Base-by-base conservation (phyloP, 1,140 invertebrate genomes). In the Procambarus clarkii region DNA sequence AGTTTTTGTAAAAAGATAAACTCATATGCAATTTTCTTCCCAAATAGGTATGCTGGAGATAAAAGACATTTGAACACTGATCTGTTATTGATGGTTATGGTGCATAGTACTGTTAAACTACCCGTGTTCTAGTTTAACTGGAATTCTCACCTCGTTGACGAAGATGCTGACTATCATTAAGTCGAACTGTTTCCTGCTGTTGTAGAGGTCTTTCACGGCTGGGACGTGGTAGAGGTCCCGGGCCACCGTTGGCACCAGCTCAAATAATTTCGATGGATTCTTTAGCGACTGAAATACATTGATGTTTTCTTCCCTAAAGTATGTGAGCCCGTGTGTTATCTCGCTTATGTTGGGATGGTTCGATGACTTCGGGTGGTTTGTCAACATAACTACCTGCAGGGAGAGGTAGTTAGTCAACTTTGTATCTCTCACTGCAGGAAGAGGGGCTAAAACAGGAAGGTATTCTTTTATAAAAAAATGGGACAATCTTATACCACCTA, bases 351-450 rank as follows among this genome's bases (percentile, higher is more conserved):
- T 79, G 3, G 34, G 34, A 21, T 79, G 77, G 4, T 15, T 45
- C 13, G 45, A 45, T 8, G 48, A 46, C 24, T 21, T 45, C 15
- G 77, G 44, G 45, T 79, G 77, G 77, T 79, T 79, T 8, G 45
- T 48, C 77, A 79, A 48, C 77, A 79, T 79, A 11, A 79, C 77
- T 48, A 79, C 48, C 77, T 79, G 77, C 2, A 48, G 48, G 15
- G 1, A 3, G 21, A 0, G 5, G 15, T 69, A 21, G 11, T 69
- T 0, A n/a, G 60, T n/a, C n/a, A n/a, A n/a, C n/a, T n/a, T n/a
- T n/a, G n/a, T n/a, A n/a, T n/a, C n/a, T n/a, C n/a, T n/a, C n/a
- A n/a, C n/a, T n/a, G n/a, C n/a, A n/a, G n/a, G n/a, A n/a, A n/a
- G n/a, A n/a, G n/a, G n/a, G n/a, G n/a, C n/a, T n/a, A n/a, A n/a